Conservation (phyloP, 2,113 vertebrate genomes). For the Mola mola region DNA sequence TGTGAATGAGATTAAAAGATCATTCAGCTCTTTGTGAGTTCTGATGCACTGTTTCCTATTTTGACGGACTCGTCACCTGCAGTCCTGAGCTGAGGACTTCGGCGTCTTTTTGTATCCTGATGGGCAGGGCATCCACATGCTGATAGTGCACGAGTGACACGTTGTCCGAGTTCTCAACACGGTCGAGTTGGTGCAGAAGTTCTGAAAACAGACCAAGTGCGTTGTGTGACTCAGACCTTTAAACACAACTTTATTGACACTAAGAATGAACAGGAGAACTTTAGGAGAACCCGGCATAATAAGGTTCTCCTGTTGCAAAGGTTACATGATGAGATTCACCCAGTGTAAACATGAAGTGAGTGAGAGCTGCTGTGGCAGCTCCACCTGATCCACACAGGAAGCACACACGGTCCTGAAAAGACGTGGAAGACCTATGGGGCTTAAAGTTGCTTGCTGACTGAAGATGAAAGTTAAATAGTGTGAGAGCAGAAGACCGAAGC, state of each 20-base stretch:
- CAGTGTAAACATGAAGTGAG: slow-evolving; percentile 35
- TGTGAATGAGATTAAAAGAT: too few relatives aligned
- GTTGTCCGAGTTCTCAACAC: slow-evolving; percentile 49
- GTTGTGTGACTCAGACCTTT: not conserved
- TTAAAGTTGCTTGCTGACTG: too few relatives aligned
- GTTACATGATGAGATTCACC: too few relatives aligned
- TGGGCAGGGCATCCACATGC: slow-evolving; percentile 40
- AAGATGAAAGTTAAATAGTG: too few relatives aligned
- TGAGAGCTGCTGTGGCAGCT: slow-evolving; percentile 17
- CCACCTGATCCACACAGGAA: slow-evolving; percentile 40
- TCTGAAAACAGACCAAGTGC: slow-evolving; percentile 49
- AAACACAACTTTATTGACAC: not conserved
- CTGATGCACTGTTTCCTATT: too few relatives aligned
- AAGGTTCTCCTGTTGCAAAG: too few relatives aligned
- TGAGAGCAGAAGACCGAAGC: too few relatives aligned
- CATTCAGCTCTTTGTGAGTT: too few relatives aligned
- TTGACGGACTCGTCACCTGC: slow-evolving; percentile 69
- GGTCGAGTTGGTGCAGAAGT: slow-evolving; percentile 57
- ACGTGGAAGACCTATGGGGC: too few relatives aligned
- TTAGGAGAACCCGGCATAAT: too few relatives aligned
- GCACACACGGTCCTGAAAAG: not conserved
- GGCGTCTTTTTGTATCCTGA: slow-evolving; percentile 46
- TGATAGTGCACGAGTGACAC: slow-evolving; percentile 72
- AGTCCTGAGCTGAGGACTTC: not conserved
- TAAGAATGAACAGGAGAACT: too few relatives aligned